Conservation (phyloP, 2,797 vertebrate species). For the Pampus argenteus region DNA sequence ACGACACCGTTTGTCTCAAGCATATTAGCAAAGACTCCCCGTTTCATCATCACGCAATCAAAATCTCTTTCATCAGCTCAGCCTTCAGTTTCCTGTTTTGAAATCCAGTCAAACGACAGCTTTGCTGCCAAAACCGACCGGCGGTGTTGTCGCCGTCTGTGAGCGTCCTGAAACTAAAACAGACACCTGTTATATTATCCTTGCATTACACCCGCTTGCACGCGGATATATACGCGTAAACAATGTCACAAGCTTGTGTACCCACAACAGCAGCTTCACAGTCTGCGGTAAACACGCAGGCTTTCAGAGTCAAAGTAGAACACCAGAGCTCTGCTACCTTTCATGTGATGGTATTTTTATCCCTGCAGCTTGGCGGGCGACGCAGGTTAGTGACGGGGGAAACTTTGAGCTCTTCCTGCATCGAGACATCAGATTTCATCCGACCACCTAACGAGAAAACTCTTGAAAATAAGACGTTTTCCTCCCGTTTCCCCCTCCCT, state of each 20-base stretch:
- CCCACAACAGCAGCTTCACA: neutral
- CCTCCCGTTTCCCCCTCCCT: neutral
- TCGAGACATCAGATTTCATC: slow-evolving; percentile 23
- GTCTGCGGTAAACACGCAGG: neutral
- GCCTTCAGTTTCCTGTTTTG: neutral
- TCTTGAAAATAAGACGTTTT: slow-evolving; percentile 6
- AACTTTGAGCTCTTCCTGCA: slow-evolving; percentile 25
- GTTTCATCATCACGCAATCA: slow-evolving; percentile 1
- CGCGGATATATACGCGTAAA: neutral
- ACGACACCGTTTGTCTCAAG: neutral
- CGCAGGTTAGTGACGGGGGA: slow-evolving; percentile 36
- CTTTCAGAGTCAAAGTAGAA: slow-evolving; percentile 33
- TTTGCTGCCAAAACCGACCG: neutral
- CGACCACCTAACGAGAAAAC: slow-evolving; percentile 35
- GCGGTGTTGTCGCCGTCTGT: neutral
- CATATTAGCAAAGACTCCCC: too few relatives aligned
- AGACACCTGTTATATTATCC: neutral
- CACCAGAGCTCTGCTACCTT: slow-evolving; percentile 16
- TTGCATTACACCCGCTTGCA: neutral
- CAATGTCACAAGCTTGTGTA: too few relatives aligned
- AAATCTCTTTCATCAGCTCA: slow-evolving; percentile 5
- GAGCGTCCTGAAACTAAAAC: neutral
- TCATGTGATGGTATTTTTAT: slow-evolving; percentile 47
- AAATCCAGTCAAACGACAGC: neutral
- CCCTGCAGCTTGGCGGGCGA: slow-evolving; percentile 26